Conservation (phyloP, 2,888 invertebrate genomes). For the Rhimphoctona megacephalus region DNA sequence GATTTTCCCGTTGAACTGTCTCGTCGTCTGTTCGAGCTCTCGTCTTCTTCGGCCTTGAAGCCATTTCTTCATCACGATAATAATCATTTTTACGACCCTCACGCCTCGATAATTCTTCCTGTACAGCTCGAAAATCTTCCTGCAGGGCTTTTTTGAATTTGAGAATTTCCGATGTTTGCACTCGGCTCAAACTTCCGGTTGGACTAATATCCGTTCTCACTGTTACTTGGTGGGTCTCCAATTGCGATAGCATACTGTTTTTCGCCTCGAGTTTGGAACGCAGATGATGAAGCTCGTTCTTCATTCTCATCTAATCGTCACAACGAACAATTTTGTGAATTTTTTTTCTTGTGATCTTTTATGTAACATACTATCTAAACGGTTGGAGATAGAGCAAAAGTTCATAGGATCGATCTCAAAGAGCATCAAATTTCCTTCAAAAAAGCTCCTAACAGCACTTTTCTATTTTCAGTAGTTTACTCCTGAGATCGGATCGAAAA, state of each 20-base stretch:
- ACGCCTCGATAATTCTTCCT: slow-evolving; percentile 57
- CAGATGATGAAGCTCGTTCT: slow-evolving; percentile 68
- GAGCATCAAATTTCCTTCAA: too few species aligned
- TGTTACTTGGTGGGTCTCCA: slow-evolving; percentile 71
- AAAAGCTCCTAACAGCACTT: too few species aligned
- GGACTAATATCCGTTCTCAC: slow-evolving; percentile 71
- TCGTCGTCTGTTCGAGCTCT: slow-evolving; percentile 16
- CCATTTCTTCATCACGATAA: background rate
- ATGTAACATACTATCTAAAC: background rate
- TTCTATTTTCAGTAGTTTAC: too few species aligned
- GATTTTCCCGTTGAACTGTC: background rate
- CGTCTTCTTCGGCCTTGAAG: background rate
- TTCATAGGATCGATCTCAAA: too few species aligned
- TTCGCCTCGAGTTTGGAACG: slow-evolving; percentile 71
- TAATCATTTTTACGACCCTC: background rate
- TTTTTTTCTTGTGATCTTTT: background rate
- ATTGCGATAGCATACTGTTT: slow-evolving; percentile 71
- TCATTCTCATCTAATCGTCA: slow-evolving; percentile 71
- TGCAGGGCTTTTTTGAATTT: slow-evolving; percentile 39
- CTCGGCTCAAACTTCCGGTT: slow-evolving; percentile 67
- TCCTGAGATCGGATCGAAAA: too few species aligned
- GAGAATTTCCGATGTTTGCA: slow-evolving; percentile 43
- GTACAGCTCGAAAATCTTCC: slow-evolving; percentile 51
- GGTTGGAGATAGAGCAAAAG: too few species aligned
- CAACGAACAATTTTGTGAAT: background rate